These are phyloP conservation scores for Pangasius mekongensis DNA, from an alignment of 2,797 vertebrate species.

Conservation along the genomic window DNA sequence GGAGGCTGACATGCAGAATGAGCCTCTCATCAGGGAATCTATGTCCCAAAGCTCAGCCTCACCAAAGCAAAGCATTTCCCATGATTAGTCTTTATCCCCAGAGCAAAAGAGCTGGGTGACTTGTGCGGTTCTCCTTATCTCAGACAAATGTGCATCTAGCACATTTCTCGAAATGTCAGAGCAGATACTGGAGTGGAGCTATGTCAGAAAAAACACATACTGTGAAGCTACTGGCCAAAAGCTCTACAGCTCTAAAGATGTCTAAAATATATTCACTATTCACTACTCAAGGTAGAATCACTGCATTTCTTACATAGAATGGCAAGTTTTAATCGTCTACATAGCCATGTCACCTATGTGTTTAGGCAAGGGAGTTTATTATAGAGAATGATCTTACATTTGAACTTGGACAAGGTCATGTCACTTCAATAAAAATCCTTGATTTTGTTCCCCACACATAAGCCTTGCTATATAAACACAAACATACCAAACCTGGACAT, in stretches of 20 bases:
- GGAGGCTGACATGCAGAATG: slow-evolving; percentile 72
- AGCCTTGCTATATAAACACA: slow-evolving; percentile 21
- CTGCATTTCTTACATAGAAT: background rate
- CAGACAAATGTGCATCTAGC: slow-evolving; percentile 66
- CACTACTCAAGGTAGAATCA: too few species aligned
- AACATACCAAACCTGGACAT: slow-evolving; percentile 2
- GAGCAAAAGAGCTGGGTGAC: slow-evolving; percentile 16
- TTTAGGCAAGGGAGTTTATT: background rate
- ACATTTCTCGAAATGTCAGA: slow-evolving; percentile 77
- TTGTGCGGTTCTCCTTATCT: slow-evolving; percentile 60
- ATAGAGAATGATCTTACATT: background rate
- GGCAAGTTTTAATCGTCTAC: background rate
- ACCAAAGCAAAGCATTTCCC: slow-evolving; percentile 25
- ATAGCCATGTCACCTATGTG: background rate
- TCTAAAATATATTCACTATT: background rate
- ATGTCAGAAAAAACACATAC: slow-evolving; percentile 50
- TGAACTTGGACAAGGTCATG: slow-evolving; percentile 11
- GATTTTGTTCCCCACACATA: background rate
- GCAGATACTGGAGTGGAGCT: slow-evolving; percentile 67
- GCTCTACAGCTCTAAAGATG: background rate
- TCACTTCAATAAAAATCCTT: slow-evolving; percentile 24
- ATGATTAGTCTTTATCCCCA: slow-evolving; percentile 16
- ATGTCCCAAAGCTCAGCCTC: slow-evolving; percentile 7
- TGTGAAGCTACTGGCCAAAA: slow-evolving; percentile 34
- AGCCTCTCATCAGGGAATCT: slow-evolving; percentile 49